These are phyloP conservation scores for Agrochola macilenta DNA, from an alignment of 2,888 invertebrate genomes.

Conservation along the genomic window DNA sequence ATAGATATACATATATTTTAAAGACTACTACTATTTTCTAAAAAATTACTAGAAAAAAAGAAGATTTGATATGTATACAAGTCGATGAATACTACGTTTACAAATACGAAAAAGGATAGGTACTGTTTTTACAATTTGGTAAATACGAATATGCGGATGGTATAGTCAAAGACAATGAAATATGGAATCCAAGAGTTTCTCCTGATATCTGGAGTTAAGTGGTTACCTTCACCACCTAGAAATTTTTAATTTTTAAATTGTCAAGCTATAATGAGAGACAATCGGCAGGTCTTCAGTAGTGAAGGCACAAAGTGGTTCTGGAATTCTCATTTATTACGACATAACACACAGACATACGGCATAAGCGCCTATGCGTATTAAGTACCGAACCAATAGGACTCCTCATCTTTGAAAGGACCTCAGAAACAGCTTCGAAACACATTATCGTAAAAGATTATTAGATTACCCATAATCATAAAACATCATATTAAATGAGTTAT, in stretches of 20 bases:
- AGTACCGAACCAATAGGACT: background rate
- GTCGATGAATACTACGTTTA: background rate
- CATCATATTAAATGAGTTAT: background rate
- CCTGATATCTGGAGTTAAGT: background rate
- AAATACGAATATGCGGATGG: background rate
- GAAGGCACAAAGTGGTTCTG: background rate
- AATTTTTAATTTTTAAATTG: background rate
- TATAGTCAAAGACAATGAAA: slow-evolving; percentile 6
- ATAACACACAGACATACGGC: no score
- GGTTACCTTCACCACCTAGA: background rate
- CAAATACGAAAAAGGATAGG: background rate
- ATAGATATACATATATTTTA: background rate
- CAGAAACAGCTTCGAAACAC: background rate
- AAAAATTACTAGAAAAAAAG: no score
- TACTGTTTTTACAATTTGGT: no score
- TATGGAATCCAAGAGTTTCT: background rate
- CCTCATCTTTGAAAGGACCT: background rate
- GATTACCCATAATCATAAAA: slow-evolving; percentile 22
- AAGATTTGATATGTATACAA: background rate
- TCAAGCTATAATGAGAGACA: background rate
- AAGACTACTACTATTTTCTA: background rate
- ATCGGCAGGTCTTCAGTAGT: background rate
- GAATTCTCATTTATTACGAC: background rate
- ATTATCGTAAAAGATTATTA: slow-evolving; percentile 18
- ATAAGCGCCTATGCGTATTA: background rate